Base-by-base conservation (phyloP, 2,797 vertebrate genomes). In the Onychomys arenicola region DNA sequence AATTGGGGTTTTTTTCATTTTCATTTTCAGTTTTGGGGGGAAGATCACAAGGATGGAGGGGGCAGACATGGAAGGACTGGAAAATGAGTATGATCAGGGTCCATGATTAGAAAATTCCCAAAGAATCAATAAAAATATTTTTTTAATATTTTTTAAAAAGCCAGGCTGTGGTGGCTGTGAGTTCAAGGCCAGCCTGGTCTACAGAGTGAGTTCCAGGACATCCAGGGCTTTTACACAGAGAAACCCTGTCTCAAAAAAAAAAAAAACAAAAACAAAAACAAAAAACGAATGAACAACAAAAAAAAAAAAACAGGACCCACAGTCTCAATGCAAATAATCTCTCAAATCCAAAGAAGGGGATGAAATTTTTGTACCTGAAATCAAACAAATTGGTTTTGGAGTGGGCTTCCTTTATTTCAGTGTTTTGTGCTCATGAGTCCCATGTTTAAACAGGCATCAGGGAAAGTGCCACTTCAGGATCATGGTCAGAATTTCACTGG, bases 361-460 rank as follows among this genome's bases (percentile, higher is more conserved):
- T 82, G 75, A 86, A 29, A 95, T 65, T 89, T 89, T 94, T 21
- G 0, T 57, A 37, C 61, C 94, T 98, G 90, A 93, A 97, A 93
- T 84, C 37, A 61, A 12, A 96, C n/a, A 55, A 17, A 96, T 90
- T 14, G 0, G 23, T 81, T 83, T 92, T 92, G 91, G 95, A 88
- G 80, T 95, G 94, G 97, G 29, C 67, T 94, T 23, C 16, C 81
- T 97, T 94, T 96, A 94, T 95, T 76, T 95, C 90, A 75, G 40
- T 85, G 19, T 84, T 93, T 94, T 85, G 67, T 59, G 23, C 75
- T 98, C 76, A 88, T 2, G 0, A 77, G n/a, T 73, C 71, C 98
- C 71, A 96, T 96, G 97, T 83, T 75, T 77, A 96, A 94, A 80
- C 87, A 46, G 63, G 63, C 19, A 63, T 82, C 40, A 92, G 81